Conservation (phyloP, 2,888 invertebrate genomes). For the Cheilosia variabilis region DNA sequence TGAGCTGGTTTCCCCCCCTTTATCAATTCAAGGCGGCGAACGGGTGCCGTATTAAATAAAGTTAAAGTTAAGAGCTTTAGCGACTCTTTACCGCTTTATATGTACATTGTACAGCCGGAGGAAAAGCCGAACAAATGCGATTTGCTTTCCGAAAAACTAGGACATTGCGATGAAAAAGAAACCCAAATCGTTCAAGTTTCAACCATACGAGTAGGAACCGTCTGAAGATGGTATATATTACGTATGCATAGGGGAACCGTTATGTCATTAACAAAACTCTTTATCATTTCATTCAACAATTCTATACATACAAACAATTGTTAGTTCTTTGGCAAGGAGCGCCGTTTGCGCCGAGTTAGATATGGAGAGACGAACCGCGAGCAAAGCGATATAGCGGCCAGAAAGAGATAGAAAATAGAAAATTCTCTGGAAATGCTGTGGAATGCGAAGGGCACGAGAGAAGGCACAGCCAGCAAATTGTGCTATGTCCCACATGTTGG, state of each 20-base stretch:
- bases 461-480: slow-evolving; percentile 1
- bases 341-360: background rate
- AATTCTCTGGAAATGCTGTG: background rate
- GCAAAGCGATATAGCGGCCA: background rate
- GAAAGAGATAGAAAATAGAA: background rate
- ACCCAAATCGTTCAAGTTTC: background rate
- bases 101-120: background rate
- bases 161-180: background rate
- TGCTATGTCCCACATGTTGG: slow-evolving; percentile 32
- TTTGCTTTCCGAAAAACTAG: background rate
- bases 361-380: no score
- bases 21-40: no score
- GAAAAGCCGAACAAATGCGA: background rate
- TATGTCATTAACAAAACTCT: slow-evolving; percentile 1
- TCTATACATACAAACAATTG: background rate
- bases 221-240: background rate
- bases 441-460: slow-evolving; percentile 5
- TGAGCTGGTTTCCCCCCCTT: no score
- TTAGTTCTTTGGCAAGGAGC: background rate
- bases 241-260: background rate
- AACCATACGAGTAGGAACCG: no score
- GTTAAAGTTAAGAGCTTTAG: no score
- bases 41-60: no score
- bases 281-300: slow-evolving; percentile 14
- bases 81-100: background rate